Evolutionary conservation across 35 echinoderm and acorn worm species (phyloP), one percentile per base, ranked within the genome.

Genomic region (Hemicentrotus pulcherrimus): DNA sequence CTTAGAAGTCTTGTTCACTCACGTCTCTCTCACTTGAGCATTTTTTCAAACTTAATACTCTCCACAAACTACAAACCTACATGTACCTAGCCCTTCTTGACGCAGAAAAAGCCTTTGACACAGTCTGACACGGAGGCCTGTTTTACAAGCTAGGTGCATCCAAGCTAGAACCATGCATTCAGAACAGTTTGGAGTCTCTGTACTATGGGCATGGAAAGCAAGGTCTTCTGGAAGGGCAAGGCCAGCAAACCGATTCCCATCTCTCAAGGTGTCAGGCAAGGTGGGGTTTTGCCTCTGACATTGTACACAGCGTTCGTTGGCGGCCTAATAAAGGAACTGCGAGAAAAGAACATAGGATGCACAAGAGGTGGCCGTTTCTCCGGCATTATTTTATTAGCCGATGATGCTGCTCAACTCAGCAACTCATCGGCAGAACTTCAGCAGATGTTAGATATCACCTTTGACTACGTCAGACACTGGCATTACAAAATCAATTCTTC

Each of bases 121-220:
- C 87, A 0, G 87, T 89, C 0, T 89, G 87, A 32, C 87, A 33
- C 2, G 22, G 31, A 89, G 87, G 87, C 16, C 32, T 89, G 13
- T 89, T 89, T 35, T n/a, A 33, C 1, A 86, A 86, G 86, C 22
- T 86, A 86, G 24, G 32, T 2, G 9, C 86, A 31, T 86, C 86
- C n/a, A 86, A 86, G 22, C 22, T 86, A 86, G 86, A 86, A 4
- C 19, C 86, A 12, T 86, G 86, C 30, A 86, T 86, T 86, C 86
- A 9, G 86, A 22, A 86, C 32, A 86, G 30, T 10, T 22, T 86
- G 86, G n/a, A 86, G 86, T 86, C 90, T 41, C 4, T 91, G 10
- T 91, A 91, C 90, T 11, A 91, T 45, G 90, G 90, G 46, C 31
- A 9, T 91, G 12, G 46, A 33, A 47, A 91, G 90, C 90, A 91